phyloP scores from a whole-genome alignment of 1,140 invertebrate genomes.

The Drosophila insularis region DNA sequence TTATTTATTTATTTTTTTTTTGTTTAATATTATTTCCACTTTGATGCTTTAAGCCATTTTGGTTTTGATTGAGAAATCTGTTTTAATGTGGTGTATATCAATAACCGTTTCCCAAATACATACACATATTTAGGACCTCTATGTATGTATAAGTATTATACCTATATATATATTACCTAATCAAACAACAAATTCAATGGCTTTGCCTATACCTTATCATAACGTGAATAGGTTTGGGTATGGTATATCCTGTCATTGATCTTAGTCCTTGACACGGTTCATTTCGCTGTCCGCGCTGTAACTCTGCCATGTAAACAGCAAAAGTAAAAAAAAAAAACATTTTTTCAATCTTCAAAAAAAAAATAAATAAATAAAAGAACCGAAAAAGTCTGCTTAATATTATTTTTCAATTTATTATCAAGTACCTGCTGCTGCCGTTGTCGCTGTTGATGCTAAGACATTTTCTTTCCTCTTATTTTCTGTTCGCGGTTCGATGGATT shows the following conservation, averaged over 20 bases:
- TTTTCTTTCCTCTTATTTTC: slow-evolving; percentile 11
- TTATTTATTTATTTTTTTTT: too few species aligned
- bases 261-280: slow-evolving; percentile 9
- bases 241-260: slow-evolving; percentile 13
- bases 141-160: not conserved
- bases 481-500: slow-evolving; percentile 52
- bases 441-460: slow-evolving; percentile 3
- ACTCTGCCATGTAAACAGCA: slow-evolving; percentile 8
- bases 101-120: not conserved
- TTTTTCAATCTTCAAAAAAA: slow-evolving; percentile 6
- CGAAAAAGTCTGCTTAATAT: slow-evolving; percentile 63
- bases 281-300: slow-evolving; percentile 10
- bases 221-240: slow-evolving; percentile 6
- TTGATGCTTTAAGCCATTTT: too few species aligned
- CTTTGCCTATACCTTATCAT: not conserved
- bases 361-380: slow-evolving; percentile 5
- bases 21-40: too few species aligned
- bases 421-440: slow-evolving; percentile 53
- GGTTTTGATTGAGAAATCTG: not conserved
- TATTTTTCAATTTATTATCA: slow-evolving; percentile 77
- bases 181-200: slow-evolving; percentile 2
- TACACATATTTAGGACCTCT: too few species aligned
- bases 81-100: not conserved
- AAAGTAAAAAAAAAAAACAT: not conserved
- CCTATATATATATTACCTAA: too few species aligned